Base-by-base conservation (phyloP, 30 jellyfish, hydroid and myxozoan species). In the Haliclystus octoradiatus region DNA sequence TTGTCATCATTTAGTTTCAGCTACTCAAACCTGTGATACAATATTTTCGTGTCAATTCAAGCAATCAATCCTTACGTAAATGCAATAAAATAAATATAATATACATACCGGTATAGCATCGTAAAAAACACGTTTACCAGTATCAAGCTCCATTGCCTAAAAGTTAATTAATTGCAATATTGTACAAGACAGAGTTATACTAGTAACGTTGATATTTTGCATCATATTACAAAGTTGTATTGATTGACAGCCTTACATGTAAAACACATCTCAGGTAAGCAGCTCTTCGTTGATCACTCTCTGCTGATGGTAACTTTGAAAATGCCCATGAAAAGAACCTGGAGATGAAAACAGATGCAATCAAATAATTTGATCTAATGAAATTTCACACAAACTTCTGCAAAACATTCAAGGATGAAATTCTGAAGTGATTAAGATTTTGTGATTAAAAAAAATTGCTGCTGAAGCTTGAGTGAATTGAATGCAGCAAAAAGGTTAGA, bases 301-400 rank as follows among this genome's bases (percentile, higher is more conserved):
- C 81, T 46, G 98, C 98, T 60, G 72, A 70, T 50, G 98, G 98
- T 24, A 89, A 53, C 66, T 68, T 89, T 0, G 98, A 89, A 53
- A 89, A 81, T 29, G 80, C 81, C 98, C 98, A 89, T 62, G 81
- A 78, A 80, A 89, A 89, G 71, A 89, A 81, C 81, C 98, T 89
- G 51, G 24, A 60, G 28, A 28, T 30, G 27, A 74, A 28, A 63
- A 25, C 22, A 50, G 34, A 46, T 19, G 24, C 26, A 60, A 60
- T 13, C 12, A 47, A n/a, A 12, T 34, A n/a, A 52, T 28, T 26
- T 52, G 82, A 14, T 28, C 71, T 62, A 3, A 19, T 24, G 72
- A 2, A 47, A 47, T 47, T 47, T 47, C 13, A 47, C n/a, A 9
- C n/a, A 47, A n/a, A 47, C 60, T n/a, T 9, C 60, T 47, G 15